Percentiles rank a stretch among this genome's conserved stretches.
These are phyloP conservation scores for Eilema sororculum DNA, from an alignment of 2,888 invertebrate species.

Conservation along the genomic window DNA sequence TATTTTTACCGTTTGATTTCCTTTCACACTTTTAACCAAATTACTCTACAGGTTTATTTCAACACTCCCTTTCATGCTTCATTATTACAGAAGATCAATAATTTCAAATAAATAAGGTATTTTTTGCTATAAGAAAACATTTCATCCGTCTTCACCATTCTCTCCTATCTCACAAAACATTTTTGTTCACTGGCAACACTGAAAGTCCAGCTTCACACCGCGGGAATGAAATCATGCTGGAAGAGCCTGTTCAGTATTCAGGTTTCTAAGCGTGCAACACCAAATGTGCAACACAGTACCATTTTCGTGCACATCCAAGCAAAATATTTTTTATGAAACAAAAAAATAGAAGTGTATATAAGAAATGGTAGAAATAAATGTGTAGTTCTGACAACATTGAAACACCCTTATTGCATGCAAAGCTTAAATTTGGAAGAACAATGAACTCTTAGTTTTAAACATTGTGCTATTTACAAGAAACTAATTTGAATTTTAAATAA, in stretches of 20 bases:
- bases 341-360: conserved; percentile 27
- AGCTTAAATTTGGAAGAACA: conserved; percentile 57
- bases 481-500: conserved; percentile 64
- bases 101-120: background rate
- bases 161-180: background rate
- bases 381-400: conserved; percentile 56
- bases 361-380: conserved; percentile 34
- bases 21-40: conserved; percentile 32
- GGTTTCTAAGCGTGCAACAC: conserved; percentile 80
- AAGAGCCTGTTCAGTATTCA: conserved; percentile 65
- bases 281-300: conserved; percentile 60
- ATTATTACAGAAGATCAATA: conserved; percentile 24
- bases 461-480: conserved; percentile 50
- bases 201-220: conserved; percentile 69
- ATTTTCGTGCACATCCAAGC: conserved; percentile 57
- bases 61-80: conserved; percentile 13
- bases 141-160: background rate
- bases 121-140: background rate
- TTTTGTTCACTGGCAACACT: conserved; percentile 53
- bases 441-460: conserved; percentile 51
- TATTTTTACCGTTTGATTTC: conserved; percentile 32
- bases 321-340: conserved; percentile 35
- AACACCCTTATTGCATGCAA: conserved; percentile 67
- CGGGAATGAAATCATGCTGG: conserved; percentile 75
- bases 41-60: background rate